phyloP scores from a whole-genome alignment of 2,888 invertebrate species.

The Apoderus coryli region DNA sequence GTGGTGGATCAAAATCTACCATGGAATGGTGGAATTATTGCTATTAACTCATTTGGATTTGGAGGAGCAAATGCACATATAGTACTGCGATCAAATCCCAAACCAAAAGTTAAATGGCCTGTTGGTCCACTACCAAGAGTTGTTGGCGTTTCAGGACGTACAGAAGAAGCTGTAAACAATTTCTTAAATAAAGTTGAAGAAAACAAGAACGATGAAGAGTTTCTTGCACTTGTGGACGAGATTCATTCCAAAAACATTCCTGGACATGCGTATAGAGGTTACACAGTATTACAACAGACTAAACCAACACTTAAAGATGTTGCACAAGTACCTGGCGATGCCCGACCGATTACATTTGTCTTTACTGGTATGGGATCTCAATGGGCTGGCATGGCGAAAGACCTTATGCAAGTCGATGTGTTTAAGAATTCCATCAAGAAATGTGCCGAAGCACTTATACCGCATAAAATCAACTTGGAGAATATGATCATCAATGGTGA shows the following conservation, averaged over 20 bases:
- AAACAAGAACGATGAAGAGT: conserved; percentile 52
- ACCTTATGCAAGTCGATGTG: conserved; percentile 65
- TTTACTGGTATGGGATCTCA: conserved; percentile 98
- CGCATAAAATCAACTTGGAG: conserved; percentile 71
- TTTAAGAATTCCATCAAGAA: conserved; percentile 68
- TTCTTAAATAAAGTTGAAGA: conserved; percentile 48
- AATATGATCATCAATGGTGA: conserved; percentile 63
- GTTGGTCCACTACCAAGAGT: conserved; percentile 48
- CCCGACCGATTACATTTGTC: conserved; percentile 82
- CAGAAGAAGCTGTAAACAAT: conserved; percentile 56
- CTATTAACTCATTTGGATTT: conserved; percentile 94
- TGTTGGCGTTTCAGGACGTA: conserved; percentile 71
- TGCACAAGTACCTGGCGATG: conserved; percentile 36
- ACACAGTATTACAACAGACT: conserved; percentile 49
- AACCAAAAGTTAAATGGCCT: conserved; percentile 45
- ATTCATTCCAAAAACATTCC: conserved; percentile 54
- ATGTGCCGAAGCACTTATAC: conserved; percentile 61
- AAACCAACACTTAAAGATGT: conserved; percentile 38
- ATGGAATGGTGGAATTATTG: conserved; percentile 86
- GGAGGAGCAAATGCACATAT: conserved; percentile 95
- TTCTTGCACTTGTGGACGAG: conserved; percentile 61
- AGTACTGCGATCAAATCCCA: conserved; percentile 65
- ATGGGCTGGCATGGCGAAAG: conserved; percentile 91
- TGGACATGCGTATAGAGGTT: conserved; percentile 72
- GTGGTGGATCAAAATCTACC: conserved; percentile 71